Base-by-base conservation (phyloP, 1,140 invertebrate genomes). In the Dinothrombium tinctorium region DNA sequence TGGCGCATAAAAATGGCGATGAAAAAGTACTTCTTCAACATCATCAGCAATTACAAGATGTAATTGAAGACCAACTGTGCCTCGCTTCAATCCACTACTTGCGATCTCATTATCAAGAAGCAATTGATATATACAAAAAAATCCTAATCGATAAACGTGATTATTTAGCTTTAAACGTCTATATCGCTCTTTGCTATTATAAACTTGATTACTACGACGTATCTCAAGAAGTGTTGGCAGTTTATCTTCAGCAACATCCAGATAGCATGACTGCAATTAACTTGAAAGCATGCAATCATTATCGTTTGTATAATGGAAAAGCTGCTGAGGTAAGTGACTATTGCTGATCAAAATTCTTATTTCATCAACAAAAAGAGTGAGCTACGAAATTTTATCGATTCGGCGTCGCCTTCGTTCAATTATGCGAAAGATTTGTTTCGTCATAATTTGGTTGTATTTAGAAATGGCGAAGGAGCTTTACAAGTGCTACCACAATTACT, bases 111-210 rank as follows among this genome's bases (percentile, higher is more conserved):
- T 96, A 94, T 59, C 87, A 96, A 59, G 90, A 96, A 61, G 87
- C 92, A 19, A 95, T 96, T 49, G 90, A 98, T 59, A 86, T 96
- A 49, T 99, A 99, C 55, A 99, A 98, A 59, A 71, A 82, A 47
- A 70, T 95, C 37, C 61, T 96, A 12, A 56, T 89, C 1, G 82
- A 87, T 92, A 60, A 75, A 79, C 86, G 84, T 50, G 76, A 87
- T 38, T 89, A 75, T 58, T 59, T 90, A 49, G 90, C 90, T 6
- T 58, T 98, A 33, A 94, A 95, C 61, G 84, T 96, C 7, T 98
- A 98, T 58, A 75, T 96, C 40, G 92, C 89, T 0, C 59, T 96
- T 7, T 96, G 90, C 52, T 96, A 95, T 57, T 96, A 96, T 57
- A 96, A 96, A 58, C 58, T 95, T 37, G 90, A 95, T 59, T 71